Conservation (phyloP, 2,888 invertebrate genomes). For the Agelastica alni region DNA sequence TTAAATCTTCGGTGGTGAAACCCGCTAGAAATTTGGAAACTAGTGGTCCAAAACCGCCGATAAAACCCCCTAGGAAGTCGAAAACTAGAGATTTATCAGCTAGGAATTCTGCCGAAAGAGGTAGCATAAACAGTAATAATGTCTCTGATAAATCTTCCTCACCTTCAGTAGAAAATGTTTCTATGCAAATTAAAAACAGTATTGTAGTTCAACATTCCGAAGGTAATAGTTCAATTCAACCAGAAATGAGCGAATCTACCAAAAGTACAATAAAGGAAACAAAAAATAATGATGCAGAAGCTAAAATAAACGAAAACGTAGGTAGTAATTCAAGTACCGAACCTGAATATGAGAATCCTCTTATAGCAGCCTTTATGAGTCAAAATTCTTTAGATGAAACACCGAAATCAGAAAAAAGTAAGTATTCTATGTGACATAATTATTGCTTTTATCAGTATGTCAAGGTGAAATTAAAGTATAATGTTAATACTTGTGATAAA, state of each 20-base stretch:
- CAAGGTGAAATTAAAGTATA: too few species aligned
- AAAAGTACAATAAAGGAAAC: slow-evolving; percentile 1
- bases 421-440: too few species aligned
- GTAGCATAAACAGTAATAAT: slow-evolving; percentile 27
- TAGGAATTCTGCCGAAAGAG: slow-evolving; percentile 29
- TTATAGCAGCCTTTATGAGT: slow-evolving; percentile 50
- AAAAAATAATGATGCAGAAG: neutral
- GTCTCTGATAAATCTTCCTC: slow-evolving; percentile 52
- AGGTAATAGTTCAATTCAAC: slow-evolving; percentile 9
- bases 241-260: neutral
- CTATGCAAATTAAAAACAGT: slow-evolving; percentile 12
- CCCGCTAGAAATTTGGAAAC: slow-evolving; percentile 20
- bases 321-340: slow-evolving; percentile 1
- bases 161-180: slow-evolving; percentile 45
- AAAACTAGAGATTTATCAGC: slow-evolving; percentile 56
- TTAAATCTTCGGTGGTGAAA: slow-evolving; percentile 28
- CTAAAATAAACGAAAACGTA: neutral
- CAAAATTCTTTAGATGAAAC: slow-evolving; percentile 47
- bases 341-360: slow-evolving; percentile 42
- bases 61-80: slow-evolving; percentile 45
- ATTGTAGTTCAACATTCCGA: slow-evolving; percentile 16
- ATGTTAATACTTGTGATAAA: too few species aligned
- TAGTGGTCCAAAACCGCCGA: slow-evolving; percentile 37
- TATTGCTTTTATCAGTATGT: too few species aligned
- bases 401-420: slow-evolving; percentile 28